A percentile compares a stretch with the other conserved stretches of the same genome.
Conservation (phyloP, 2,888 invertebrate species). For the Catotricha subobsoleta region DNA sequence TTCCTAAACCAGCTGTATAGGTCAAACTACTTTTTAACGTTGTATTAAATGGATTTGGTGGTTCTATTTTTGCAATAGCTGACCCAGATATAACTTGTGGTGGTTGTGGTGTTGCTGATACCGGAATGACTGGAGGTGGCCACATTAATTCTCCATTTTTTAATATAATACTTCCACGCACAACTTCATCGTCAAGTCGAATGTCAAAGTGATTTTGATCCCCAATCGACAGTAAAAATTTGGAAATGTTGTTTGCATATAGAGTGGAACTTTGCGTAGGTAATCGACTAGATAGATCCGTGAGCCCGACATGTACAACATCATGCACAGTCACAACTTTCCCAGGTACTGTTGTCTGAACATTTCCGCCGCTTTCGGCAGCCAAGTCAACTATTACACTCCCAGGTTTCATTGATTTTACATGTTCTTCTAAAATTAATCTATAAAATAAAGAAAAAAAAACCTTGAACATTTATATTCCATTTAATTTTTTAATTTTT, state of each 20-base stretch:
- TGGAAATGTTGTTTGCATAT: slow-evolving; percentile 82
- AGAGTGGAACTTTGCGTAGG: slow-evolving; percentile 74
- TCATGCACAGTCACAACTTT: slow-evolving; percentile 56
- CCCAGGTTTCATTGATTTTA: slow-evolving; percentile 57
- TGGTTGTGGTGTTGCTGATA: slow-evolving; percentile 32
- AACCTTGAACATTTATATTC: neutral
- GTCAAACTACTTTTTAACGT: slow-evolving; percentile 48
- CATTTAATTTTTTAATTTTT: neutral
- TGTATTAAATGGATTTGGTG: slow-evolving; percentile 47
- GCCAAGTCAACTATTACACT: slow-evolving; percentile 81
- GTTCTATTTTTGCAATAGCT: slow-evolving; percentile 23
- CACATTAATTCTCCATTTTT: slow-evolving; percentile 57
- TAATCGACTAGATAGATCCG: slow-evolving; percentile 67
- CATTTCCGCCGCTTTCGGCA: slow-evolving; percentile 74
- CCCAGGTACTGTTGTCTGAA: slow-evolving; percentile 65
- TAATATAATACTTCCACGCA: slow-evolving; percentile 63
- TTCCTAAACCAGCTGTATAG: slow-evolving; percentile 52
- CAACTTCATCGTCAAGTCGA: slow-evolving; percentile 70
- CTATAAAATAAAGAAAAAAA: slow-evolving; percentile 8
- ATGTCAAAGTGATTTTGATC: slow-evolving; percentile 61
- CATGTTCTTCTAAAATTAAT: slow-evolving; percentile 14
- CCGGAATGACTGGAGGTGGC: slow-evolving; percentile 56
- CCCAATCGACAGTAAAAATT: slow-evolving; percentile 42
- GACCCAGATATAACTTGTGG: slow-evolving; percentile 29
- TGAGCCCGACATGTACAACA: slow-evolving; percentile 62